A percentile compares a stretch with the other conserved stretches of the same genome.
Evolutionary conservation across 2,797 vertebrate genomes (phyloP).

Genomic region (Odontamblyopus lacepedii): DNA sequence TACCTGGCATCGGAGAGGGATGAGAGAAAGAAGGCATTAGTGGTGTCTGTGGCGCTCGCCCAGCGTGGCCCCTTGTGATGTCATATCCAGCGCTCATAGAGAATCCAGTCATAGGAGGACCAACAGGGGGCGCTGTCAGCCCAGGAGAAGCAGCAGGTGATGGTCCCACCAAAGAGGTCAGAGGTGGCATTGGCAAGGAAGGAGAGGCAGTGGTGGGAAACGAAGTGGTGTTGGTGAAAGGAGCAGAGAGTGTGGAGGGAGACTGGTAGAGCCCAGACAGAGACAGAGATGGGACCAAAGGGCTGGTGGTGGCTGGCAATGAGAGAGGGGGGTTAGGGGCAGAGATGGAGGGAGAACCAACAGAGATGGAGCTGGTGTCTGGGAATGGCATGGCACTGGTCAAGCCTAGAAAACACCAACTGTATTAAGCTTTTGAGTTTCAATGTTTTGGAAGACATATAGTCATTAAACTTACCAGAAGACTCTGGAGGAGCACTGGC

Average conservation of each 20-base stretch:
- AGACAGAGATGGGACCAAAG: constrained; percentile 27
- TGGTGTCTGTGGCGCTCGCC: constrained; percentile 92
- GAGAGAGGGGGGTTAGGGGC: constrained; percentile 49
- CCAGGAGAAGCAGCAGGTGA: constrained; percentile 47
- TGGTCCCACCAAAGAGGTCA: constrained; percentile 44
- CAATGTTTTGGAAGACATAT: too few species aligned
- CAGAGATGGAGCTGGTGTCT: constrained; percentile 52
- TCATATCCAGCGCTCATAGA: constrained; percentile 83
- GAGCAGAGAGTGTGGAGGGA: constrained; percentile 40
- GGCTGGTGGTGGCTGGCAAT: constrained; percentile 55
- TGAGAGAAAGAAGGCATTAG: constrained; percentile 90
- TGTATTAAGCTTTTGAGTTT: not conserved
- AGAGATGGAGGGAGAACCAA: constrained; percentile 53
- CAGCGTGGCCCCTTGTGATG: constrained; percentile 93
- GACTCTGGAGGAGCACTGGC: constrained; percentile 54
- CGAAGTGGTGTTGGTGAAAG: constrained; percentile 45
- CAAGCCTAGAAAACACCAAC: constrained; percentile 60
- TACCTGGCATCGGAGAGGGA: constrained; percentile 80
- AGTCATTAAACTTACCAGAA: constrained; percentile 67
- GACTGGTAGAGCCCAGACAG: constrained; percentile 40
- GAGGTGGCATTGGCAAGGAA: constrained; percentile 37
- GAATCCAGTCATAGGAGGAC: constrained; percentile 84
- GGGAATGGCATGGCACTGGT: constrained; percentile 70
- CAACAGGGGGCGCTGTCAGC: constrained; percentile 72
- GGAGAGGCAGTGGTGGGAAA: constrained; percentile 29